phyloP scores from a whole-genome alignment of 2,888 invertebrate species.

The Sphaerophoria taeniata region DNA sequence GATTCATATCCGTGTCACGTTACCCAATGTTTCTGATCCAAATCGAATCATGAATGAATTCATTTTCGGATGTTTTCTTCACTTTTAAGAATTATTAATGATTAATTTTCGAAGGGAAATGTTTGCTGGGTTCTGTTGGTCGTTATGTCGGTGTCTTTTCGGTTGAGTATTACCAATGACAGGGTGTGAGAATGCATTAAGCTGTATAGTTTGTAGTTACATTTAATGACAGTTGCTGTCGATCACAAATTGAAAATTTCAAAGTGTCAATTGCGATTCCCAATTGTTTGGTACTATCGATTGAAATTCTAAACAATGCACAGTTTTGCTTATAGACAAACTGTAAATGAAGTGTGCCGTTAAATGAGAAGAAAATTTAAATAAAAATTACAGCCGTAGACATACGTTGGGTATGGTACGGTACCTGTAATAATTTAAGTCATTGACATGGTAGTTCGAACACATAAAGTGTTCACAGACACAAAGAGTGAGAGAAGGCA shows the following conservation, averaged over 20 bases:
- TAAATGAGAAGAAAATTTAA: conserved; percentile 24
- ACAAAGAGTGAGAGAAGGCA: conserved; percentile 2
- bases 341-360: neutral
- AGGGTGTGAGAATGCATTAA: conserved; percentile 35
- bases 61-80: too few species aligned
- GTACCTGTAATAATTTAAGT: conserved; percentile 18
- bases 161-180: conserved; percentile 13
- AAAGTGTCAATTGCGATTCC: conserved; percentile 14
- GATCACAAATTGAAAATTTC: conserved; percentile 51
- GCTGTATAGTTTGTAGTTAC: neutral
- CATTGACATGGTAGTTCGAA: conserved; percentile 8
- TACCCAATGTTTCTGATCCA: too few species aligned
- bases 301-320: conserved; percentile 3
- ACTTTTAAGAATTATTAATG: too few species aligned
- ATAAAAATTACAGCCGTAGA: conserved; percentile 18
- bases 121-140: neutral
- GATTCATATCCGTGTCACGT: too few species aligned
- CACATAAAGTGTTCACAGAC: too few species aligned
- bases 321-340: neutral
- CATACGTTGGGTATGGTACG: too few species aligned
- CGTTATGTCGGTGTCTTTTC: neutral
- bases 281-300: neutral
- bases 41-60: too few species aligned
- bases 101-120: too few species aligned
- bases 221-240: conserved; percentile 37